phyloP scores from a whole-genome alignment of 2,113 vertebrate genomes.

The Uropsilus gracilis region DNA sequence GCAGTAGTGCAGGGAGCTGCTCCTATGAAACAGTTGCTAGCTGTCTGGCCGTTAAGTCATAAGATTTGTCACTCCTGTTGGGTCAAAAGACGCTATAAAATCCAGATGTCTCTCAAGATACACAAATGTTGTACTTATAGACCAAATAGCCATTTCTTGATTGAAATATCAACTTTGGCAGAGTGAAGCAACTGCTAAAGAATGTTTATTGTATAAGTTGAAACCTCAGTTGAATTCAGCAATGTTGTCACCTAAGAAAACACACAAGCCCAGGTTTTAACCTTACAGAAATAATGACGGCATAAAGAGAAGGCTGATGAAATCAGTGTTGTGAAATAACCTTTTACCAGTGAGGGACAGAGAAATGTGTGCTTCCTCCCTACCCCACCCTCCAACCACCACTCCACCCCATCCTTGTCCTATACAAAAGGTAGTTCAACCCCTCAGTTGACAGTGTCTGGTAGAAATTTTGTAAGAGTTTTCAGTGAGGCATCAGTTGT shows the following conservation, averaged over 20 bases:
- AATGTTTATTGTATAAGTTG: neutral
- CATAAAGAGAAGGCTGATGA: neutral
- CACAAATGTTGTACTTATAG: neutral
- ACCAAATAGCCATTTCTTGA: neutral
- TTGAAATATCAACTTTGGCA: neutral
- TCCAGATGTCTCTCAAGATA: neutral
- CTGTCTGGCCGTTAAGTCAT: neutral
- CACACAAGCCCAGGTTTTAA: neutral
- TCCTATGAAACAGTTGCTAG: neutral
- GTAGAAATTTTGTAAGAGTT: conserved; percentile 69
- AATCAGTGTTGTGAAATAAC: neutral
- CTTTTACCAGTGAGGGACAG: neutral
- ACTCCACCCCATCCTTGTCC: neutral
- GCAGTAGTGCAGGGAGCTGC: neutral
- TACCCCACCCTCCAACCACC: too few species aligned
- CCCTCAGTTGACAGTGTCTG: neutral
- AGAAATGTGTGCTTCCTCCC: neutral
- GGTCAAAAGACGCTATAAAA: neutral
- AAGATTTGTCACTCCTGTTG: neutral
- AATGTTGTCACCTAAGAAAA: neutral
- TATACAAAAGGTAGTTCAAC: neutral
- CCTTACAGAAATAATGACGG: neutral
- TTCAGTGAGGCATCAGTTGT: conserved; percentile 84
- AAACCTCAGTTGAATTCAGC: conserved; percentile 17
- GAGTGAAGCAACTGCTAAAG: neutral